phyloP scores from a whole-genome alignment of 2,888 invertebrate species.

The Chrysolina americana region DNA sequence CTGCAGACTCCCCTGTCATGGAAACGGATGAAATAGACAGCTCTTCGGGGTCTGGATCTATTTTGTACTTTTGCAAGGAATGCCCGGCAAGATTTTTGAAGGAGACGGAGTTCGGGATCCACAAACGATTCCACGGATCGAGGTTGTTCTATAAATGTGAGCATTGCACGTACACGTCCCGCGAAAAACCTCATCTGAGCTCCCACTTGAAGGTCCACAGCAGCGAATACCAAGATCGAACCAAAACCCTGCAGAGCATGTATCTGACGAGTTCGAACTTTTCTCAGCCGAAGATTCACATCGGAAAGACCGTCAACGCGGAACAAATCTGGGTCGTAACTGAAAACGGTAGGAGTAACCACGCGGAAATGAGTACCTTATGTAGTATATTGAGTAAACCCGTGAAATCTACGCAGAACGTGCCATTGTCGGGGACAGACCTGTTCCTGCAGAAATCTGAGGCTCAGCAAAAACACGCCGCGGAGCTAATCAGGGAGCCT shows the following conservation, averaged over 20 bases:
- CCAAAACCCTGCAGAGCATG: slow-evolving; percentile 77
- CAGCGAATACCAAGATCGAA: slow-evolving; percentile 84
- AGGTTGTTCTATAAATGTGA: slow-evolving; percentile 79
- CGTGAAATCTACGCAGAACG: slow-evolving; percentile 63
- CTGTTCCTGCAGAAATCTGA: slow-evolving; percentile 77
- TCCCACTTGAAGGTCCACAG: slow-evolving; percentile 82
- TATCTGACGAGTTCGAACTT: slow-evolving; percentile 77
- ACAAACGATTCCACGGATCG: slow-evolving; percentile 79
- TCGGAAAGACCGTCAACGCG: slow-evolving; percentile 66
- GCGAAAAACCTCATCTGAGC: slow-evolving; percentile 78
- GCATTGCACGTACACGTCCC: slow-evolving; percentile 83
- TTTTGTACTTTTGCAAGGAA: slow-evolving; percentile 82
- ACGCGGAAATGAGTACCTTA: slow-evolving; percentile 51
- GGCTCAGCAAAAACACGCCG: slow-evolving; percentile 71
- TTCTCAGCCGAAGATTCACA: slow-evolving; percentile 75
- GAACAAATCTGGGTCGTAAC: slow-evolving; percentile 71
- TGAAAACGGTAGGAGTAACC: slow-evolving; percentile 52
- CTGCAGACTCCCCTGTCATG: slow-evolving; percentile 32
- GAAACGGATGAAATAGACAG: slow-evolving; percentile 55
- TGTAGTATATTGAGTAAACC: slow-evolving; percentile 55
- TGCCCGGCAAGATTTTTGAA: slow-evolving; percentile 89
- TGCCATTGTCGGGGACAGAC: slow-evolving; percentile 78
- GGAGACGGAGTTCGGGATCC: slow-evolving; percentile 81
- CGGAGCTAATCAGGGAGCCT: slow-evolving; percentile 66
- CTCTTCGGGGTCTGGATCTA: slow-evolving; percentile 61